Conservation (phyloP, 2,113 vertebrate genomes). For the Labrus mixtus region DNA sequence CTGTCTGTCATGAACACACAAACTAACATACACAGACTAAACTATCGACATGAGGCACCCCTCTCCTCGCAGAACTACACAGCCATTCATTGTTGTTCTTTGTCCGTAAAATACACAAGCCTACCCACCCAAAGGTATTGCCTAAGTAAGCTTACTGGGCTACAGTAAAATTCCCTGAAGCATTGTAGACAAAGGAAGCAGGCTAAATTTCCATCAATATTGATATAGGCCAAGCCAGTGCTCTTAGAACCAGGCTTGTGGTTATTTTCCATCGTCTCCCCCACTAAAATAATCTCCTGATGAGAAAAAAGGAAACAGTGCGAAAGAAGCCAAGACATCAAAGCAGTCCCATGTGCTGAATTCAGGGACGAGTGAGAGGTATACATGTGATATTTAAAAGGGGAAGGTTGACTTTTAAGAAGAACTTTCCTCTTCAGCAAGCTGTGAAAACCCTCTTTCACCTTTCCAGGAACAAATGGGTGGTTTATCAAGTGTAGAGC, state of each 20-base stretch:
- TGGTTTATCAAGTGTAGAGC: conserved; percentile 56
- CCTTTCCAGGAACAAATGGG: conserved; percentile 48
- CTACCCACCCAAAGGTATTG: conserved; percentile 76
- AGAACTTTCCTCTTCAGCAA: conserved; percentile 29
- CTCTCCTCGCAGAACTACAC: conserved; percentile 62
- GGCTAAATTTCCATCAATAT: conserved; percentile 79
- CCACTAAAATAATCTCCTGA: conserved; percentile 70
- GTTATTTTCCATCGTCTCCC: conserved; percentile 75
- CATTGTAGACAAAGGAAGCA: conserved; percentile 74
- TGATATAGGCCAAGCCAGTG: conserved; percentile 71
- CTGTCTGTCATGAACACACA: conserved; percentile 39
- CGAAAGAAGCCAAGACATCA: conserved; percentile 64
- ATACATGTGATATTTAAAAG: conserved; percentile 29
- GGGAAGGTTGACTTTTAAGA: conserved; percentile 40
- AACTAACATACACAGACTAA: conserved; percentile 55
- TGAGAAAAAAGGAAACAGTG: conserved; percentile 65
- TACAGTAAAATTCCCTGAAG: conserved; percentile 76
- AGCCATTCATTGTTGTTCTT: conserved; percentile 72
- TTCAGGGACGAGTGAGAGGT: conserved; percentile 31
- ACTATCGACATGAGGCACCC: conserved; percentile 63
- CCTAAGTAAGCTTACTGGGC: conserved; percentile 77
- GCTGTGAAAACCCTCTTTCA: conserved; percentile 5
- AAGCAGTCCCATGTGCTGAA: conserved; percentile 55
- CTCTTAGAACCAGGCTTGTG: conserved; percentile 67
- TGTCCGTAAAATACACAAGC: conserved; percentile 66